These are phyloP conservation scores for Clarias fuscus DNA, from an alignment of 2,797 vertebrate species.

Conservation along the genomic window DNA sequence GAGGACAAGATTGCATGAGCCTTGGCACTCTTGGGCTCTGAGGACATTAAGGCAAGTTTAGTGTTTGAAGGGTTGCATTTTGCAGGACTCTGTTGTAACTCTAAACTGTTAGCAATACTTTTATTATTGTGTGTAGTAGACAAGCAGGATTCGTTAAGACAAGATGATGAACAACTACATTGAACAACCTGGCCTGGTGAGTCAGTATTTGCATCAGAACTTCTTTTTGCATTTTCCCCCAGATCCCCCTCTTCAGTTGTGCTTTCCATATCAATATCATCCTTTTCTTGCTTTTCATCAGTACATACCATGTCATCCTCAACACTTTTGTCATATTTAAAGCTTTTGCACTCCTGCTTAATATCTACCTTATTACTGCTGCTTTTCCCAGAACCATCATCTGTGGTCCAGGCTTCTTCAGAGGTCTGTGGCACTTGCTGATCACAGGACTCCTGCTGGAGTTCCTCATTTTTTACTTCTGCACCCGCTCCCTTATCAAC, in stretches of 20 bases:
- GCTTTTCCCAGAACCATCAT: conserved; percentile 32
- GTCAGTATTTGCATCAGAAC: conserved; percentile 63
- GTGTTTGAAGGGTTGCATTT: conserved; percentile 66
- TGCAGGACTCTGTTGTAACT: conserved; percentile 58
- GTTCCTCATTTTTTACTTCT: conserved; percentile 27
- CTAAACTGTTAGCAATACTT: conserved; percentile 70
- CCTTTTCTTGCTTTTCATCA: conserved; percentile 56
- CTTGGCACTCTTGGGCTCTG: conserved; percentile 60
- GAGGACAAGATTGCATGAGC: conserved; percentile 42
- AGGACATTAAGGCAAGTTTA: conserved; percentile 66
- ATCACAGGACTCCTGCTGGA: conserved; percentile 42
- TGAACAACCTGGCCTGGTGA: conserved; percentile 62
- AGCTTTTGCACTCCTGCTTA: conserved; percentile 52
- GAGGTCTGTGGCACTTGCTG: conserved; percentile 40
- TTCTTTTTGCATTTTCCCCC: conserved; percentile 63
- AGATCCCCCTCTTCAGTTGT: conserved; percentile 60
- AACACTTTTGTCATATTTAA: conserved; percentile 59
- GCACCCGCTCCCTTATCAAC: conserved; percentile 29
- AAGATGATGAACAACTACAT: conserved; percentile 68
- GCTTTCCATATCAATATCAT: conserved; percentile 60
- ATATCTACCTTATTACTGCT: conserved; percentile 46
- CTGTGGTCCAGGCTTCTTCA: conserved; percentile 35
- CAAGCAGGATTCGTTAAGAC: conserved; percentile 69
- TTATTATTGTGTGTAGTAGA: conserved; percentile 69
- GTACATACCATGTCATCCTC: conserved; percentile 51